Percentiles rank a stretch among this genome's conserved stretches.
Conservation (phyloP, 1,140 invertebrate species). For the Drosophila ogumai region DNA sequence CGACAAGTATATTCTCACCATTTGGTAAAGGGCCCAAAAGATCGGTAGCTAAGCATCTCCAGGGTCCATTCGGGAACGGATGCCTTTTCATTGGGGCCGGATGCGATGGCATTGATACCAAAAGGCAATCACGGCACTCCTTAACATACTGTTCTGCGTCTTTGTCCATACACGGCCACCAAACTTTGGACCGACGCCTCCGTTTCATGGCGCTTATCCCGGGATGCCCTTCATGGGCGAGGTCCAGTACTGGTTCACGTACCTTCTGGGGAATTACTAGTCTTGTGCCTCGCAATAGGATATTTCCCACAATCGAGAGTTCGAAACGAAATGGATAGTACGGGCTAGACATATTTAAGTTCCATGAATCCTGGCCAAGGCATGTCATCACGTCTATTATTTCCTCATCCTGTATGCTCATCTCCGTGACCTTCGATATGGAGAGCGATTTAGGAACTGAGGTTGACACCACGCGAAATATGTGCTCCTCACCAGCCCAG, state of each 20-base stretch:
- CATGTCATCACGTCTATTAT: constrained; percentile 16
- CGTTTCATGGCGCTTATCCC: too few species aligned
- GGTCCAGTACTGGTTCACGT: too few species aligned
- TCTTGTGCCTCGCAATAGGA: too few species aligned
- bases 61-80: neutral
- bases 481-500: constrained; percentile 13
- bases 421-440: constrained; percentile 30
- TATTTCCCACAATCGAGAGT: too few species aligned
- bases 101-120: constrained; percentile 22
- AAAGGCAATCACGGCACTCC: constrained; percentile 84
- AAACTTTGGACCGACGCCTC: constrained; percentile 85
- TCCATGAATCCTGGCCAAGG: too few species aligned
- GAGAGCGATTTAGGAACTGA: constrained; percentile 13
- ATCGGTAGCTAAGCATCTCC: too few species aligned
- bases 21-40: neutral
- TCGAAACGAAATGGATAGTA: too few species aligned
- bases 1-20: neutral
- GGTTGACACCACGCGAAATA: constrained; percentile 8
- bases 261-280: too few species aligned
- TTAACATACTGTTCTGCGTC: constrained; percentile 85
- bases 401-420: constrained; percentile 7
- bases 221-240: too few species aligned
- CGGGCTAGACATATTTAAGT: too few species aligned
- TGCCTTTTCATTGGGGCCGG: constrained; percentile 18
- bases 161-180: constrained; percentile 86